Percentiles rank a stretch among this genome's conserved stretches.
These are phyloP conservation scores for Hetaerina americana DNA, from an alignment of 1,140 invertebrate genomes.

Conservation along the genomic window DNA sequence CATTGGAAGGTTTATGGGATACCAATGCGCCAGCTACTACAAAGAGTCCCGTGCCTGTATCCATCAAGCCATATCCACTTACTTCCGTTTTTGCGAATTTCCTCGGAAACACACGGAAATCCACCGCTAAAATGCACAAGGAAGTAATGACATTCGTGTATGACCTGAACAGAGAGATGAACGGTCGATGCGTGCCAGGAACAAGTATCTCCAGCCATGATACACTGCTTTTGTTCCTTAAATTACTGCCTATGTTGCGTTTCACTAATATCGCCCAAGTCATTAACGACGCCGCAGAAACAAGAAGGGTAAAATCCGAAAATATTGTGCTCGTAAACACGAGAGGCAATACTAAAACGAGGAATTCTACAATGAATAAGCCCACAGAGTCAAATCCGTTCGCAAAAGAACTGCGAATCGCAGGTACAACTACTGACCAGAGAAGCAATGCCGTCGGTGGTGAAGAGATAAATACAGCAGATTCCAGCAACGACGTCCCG, in stretches of 20 bases:
- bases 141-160: slow-evolving; percentile 60
- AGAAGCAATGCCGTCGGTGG: slow-evolving; percentile 5
- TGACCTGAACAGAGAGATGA: slow-evolving; percentile 52
- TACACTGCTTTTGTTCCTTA: slow-evolving; percentile 19
- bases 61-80: slow-evolving; percentile 87
- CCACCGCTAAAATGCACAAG: slow-evolving; percentile 81
- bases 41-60: slow-evolving; percentile 83
- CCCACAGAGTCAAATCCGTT: neutral
- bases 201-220: slow-evolving; percentile 21
- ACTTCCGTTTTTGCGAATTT: slow-evolving; percentile 73
- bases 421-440: slow-evolving; percentile 5
- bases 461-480: slow-evolving; percentile 3
- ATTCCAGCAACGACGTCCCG: slow-evolving; percentile 8
- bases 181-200: slow-evolving; percentile 26
- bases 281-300: slow-evolving; percentile 18
- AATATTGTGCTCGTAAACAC: slow-evolving; percentile 36
- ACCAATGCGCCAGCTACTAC: slow-evolving; percentile 76
- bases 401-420: slow-evolving; percentile 3
- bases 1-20: slow-evolving; percentile 37
- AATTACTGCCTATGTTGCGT: slow-evolving; percentile 21
- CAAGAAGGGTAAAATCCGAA: slow-evolving; percentile 19
- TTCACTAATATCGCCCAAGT: slow-evolving; percentile 17
- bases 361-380: slow-evolving; percentile 32
- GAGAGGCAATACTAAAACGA: slow-evolving; percentile 33
- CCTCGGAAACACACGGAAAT: slow-evolving; percentile 76